Percentiles rank a stretch among this genome's conserved stretches.
phyloP scores from a whole-genome alignment of 1,140 invertebrate species.

The Magallana ariakensis region DNA sequence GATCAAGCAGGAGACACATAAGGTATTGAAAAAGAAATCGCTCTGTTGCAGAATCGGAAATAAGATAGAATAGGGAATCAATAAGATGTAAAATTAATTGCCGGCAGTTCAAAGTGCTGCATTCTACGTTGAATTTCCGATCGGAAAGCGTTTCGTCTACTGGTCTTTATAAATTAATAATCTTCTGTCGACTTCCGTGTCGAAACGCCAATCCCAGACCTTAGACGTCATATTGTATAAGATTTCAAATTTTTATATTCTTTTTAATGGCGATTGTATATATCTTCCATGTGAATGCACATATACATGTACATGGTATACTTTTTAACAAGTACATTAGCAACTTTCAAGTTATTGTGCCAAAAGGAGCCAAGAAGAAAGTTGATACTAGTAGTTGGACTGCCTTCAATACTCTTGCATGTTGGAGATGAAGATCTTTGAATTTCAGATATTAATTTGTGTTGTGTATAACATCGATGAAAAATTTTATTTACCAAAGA shows the following conservation, averaged over 20 bases:
- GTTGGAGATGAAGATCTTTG: no score
- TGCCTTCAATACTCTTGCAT: no score
- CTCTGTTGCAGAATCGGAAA: constrained; percentile 34
- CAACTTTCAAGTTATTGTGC: no score
- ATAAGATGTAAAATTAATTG: constrained; percentile 53
- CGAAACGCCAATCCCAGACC: constrained; percentile 40
- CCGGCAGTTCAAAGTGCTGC: constrained; percentile 53
- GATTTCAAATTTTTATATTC: neutral
- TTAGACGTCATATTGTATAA: constrained; percentile 35
- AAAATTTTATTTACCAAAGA: no score
- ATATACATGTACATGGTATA: no score
- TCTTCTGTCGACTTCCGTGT: constrained; percentile 47
- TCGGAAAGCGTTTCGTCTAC: constrained; percentile 55
- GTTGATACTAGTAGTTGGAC: no score
- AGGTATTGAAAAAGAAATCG: constrained; percentile 26
- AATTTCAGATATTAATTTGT: no score
- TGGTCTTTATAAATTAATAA: constrained; percentile 57
- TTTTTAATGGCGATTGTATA: no score
- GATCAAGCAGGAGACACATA: constrained; percentile 42
- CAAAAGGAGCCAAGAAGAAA: no score
- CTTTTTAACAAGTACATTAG: no score
- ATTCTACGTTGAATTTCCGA: constrained; percentile 50
- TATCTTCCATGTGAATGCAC: no score
- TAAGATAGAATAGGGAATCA: constrained; percentile 32
- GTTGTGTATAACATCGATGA: no score